Evolutionary conservation across 2,888 invertebrate species (phyloP), one percentile per base, ranked within the genome.

Genomic region (Ophion obscuratus): DNA sequence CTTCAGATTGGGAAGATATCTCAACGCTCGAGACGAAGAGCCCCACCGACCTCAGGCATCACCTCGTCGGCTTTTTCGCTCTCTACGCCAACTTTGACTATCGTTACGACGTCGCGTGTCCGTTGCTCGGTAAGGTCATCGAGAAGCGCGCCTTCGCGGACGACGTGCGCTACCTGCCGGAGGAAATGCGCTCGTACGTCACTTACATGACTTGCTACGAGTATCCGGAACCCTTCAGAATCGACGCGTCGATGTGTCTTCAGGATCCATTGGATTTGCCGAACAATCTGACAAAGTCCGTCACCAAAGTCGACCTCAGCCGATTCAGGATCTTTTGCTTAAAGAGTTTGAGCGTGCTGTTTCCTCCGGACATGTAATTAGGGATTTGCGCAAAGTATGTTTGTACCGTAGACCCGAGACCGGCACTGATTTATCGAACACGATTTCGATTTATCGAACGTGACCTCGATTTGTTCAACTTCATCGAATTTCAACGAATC

Each of bases 241-340:
- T 92, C 17, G 90, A 93, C 73, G 92, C 94, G 1, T 90, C 93
- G 0, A 94, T 96, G 91, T 95, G 95, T 81, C 93, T 96, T 9
- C 96, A 96, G 90, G 96, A 96, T 94, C 96, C 96, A 0, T 95
- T 96, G 79, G 95, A 96, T 91, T 92, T 96, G 40, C 95, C 95
- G 87, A 95, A 95, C 86, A 96, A 96, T 91, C 91, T 96, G 27
- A 95, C 96, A 0, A 96, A 95, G 89, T 94, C 93, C 86, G 94
- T 94, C 57, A 77, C 77, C 14, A 90, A 88, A 81, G 57, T 83
- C 31, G 79, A 76, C 10, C 53, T 87, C 2, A 73, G 66, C 66
- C 64, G 79, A 5, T 86, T 88, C 14, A 68, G 83, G 17, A 76
- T 17, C 14, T 87, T 67, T n/a, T 88, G 87, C 79, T 64, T 62